These are phyloP conservation scores for Rhyacophila brunnea DNA, from an alignment of 1,140 invertebrate species.

Conservation along the genomic window DNA sequence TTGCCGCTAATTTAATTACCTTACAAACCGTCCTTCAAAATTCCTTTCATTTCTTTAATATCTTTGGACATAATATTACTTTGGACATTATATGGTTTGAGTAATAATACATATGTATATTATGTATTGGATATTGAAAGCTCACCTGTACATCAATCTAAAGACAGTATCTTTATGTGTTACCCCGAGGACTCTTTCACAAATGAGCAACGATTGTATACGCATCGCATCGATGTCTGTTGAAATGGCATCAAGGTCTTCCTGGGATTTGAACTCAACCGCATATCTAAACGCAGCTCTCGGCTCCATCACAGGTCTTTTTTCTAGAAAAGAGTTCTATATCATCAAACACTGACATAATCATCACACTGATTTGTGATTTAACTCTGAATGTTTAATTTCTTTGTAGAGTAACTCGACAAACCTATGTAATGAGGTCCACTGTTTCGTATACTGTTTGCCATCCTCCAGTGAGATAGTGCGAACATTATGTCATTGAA, in stretches of 20 bases:
- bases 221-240: conserved; percentile 78
- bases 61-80: too few species aligned
- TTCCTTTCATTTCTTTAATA: too few species aligned
- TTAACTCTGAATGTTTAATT: neutral
- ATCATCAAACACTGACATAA: neutral
- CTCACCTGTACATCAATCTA: conserved; percentile 55
- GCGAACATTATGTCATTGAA: conserved; percentile 70
- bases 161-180: conserved; percentile 86
- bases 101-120: too few species aligned
- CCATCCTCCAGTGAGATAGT: conserved; percentile 67
- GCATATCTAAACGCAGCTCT: conserved; percentile 63
- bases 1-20: too few species aligned
- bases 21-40: too few species aligned
- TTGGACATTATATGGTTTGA: too few species aligned
- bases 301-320: conserved; percentile 57
- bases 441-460: conserved; percentile 56
- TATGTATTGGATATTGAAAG: neutral
- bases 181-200: conserved; percentile 76
- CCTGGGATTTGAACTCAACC: conserved; percentile 68
- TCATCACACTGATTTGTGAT: neutral
- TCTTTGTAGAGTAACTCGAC: too few species aligned
- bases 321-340: conserved; percentile 48
- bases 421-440: conserved; percentile 39
- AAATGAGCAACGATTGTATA: conserved; percentile 80
- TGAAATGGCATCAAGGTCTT: conserved; percentile 70